These are phyloP conservation scores for Halictus quadricinctus DNA, from an alignment of 2,888 invertebrate genomes.

Conservation along the genomic window DNA sequence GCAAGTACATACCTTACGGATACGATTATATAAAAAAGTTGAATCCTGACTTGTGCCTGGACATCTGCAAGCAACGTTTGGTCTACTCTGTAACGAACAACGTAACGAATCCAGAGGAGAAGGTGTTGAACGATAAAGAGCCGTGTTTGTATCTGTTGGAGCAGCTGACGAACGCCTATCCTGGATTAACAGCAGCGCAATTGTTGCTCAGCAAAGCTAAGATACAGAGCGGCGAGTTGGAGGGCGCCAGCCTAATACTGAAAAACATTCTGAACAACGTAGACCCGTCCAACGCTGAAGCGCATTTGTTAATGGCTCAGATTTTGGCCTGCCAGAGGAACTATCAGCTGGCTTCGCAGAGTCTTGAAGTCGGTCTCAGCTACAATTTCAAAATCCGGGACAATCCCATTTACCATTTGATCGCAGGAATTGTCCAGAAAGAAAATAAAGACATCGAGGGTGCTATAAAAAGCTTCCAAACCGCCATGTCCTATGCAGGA, in stretches of 20 bases:
- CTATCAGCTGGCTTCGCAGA: conserved; percentile 91
- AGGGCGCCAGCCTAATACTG: conserved; percentile 88
- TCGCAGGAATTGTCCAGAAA: conserved; percentile 92
- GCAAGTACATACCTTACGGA: conserved; percentile 87
- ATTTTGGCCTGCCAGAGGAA: conserved; percentile 89
- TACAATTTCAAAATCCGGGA: conserved; percentile 96
- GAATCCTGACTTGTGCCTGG: conserved; percentile 93
- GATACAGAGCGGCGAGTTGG: conserved; percentile 90
- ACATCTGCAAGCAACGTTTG: conserved; percentile 90
- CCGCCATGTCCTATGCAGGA: conserved; percentile 88
- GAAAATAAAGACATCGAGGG: conserved; percentile 88
- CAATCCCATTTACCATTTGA: conserved; percentile 94
- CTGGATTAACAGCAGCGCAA: conserved; percentile 88
- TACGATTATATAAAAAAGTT: conserved; percentile 88
- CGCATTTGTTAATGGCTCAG: conserved; percentile 93
- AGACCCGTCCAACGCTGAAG: conserved; percentile 92
- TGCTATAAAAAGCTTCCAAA: conserved; percentile 89
- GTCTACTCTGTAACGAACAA: conserved; percentile 88
- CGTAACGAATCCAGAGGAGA: conserved; percentile 13
- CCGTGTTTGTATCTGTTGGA: conserved; percentile 83
- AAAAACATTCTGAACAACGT: conserved; percentile 89
- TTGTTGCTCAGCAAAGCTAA: conserved; percentile 91
- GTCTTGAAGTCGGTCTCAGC: conserved; percentile 94
- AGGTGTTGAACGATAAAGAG: conserved; percentile 17
- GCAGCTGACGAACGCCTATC: conserved; percentile 90